Evolutionary conservation across 2,113 vertebrate species (phyloP), one percentile per base, ranked within the genome.

Genomic region (Heterotilapia buettikoferi): DNA sequence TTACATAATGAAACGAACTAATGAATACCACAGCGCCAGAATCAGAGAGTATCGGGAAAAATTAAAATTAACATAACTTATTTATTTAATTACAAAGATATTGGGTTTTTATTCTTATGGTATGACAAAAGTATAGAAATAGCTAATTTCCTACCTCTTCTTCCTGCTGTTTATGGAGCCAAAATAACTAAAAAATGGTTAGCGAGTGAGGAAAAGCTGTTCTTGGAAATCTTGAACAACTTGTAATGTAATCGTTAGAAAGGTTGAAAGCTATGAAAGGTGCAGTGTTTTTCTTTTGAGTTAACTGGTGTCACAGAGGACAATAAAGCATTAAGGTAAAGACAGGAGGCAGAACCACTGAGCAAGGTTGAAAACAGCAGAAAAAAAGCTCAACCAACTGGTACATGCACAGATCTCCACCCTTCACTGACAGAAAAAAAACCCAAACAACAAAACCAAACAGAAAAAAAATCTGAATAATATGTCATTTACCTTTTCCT

Each of bases 101-200:
- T 59, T 59, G 2, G 56, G 56, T 29, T 59, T 59, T 59, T 59
- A 31, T 2, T 29, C 26, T 59, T 29, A 29, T 59, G 56, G 4
- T 59, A 59, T 59, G 56, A 31, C 14, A 59, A 59, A 31, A 9
- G 56, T 16, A 16, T 59, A 59, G 26, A 59, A 59, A 59, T 31
- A 31, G 56, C 14, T 7, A 1, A 59, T 59, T 31, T 59, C 56
- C 26, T 59, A 59, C 56, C 56, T 59, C 56, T 29, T 59, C 56
- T 9, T 59, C 26, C 26, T 26, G 56, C n/a, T 54, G 53, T 21
- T 24, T 19, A 54, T 54, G 52, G 52, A 53, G 52, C 53, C 10
- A 24, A 10, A 6, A 11, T 24, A 7, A 54, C 21, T 0, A 0
- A 9, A 6, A 54, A 6, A 54, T 9, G 16, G 8, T 19, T 21